A percentile compares a stretch with the other conserved stretches of the same genome.
These are phyloP conservation scores for Zosterops hypoxanthus DNA, from an alignment of 2,113 vertebrate genomes.

Conservation along the genomic window DNA sequence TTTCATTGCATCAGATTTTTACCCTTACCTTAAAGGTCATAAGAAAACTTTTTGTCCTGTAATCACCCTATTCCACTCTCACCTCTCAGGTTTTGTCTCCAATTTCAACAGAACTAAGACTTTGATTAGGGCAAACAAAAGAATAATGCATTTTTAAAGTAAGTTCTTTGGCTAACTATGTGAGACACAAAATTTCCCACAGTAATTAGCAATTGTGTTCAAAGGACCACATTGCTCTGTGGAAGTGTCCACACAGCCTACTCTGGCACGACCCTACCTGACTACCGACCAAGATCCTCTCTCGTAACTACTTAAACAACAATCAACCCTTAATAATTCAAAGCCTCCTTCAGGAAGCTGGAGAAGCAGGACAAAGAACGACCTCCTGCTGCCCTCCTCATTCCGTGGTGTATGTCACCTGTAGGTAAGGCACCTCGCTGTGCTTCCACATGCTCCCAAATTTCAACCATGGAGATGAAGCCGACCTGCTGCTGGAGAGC, in stretches of 20 bases:
- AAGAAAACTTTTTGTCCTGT: neutral
- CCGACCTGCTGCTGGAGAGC: neutral
- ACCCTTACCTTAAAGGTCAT: slow-evolving; percentile 12
- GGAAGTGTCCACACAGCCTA: neutral
- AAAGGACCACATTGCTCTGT: neutral
- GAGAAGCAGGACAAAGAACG: neutral
- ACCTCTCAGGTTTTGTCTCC: neutral
- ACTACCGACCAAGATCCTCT: neutral
- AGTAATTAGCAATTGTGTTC: neutral
- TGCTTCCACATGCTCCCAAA: neutral
- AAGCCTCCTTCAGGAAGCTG: neutral
- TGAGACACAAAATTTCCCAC: neutral
- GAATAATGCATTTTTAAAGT: neutral
- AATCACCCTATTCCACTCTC: neutral
- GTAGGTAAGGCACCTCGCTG: neutral
- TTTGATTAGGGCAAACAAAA: slow-evolving; percentile 23
- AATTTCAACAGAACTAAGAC: neutral
- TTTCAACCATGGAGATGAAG: rapidly evolving
- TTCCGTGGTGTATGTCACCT: neutral
- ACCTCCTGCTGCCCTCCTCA: neutral
- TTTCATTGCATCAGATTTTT: neutral
- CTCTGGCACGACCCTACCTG: neutral
- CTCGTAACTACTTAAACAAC: neutral
- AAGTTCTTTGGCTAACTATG: neutral
- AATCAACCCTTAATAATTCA: neutral